Conservation (phyloP, 2,888 invertebrate species). For the Eupithecia tripunctaria region DNA sequence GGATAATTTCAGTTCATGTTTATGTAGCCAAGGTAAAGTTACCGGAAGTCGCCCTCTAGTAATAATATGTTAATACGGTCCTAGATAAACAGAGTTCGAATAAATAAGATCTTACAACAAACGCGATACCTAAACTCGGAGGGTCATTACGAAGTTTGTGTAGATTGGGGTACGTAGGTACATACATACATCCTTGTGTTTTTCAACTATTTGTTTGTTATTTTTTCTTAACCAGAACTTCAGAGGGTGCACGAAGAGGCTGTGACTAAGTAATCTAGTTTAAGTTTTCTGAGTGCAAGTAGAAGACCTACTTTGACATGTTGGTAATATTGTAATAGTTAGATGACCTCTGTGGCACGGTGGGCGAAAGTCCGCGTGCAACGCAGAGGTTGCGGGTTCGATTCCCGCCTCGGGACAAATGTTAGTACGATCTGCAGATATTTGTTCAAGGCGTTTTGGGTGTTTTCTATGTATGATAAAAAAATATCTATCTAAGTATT, state of each 20-base stretch:
- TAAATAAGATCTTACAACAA: conserved; percentile 35
- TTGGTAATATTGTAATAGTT: too few relatives aligned
- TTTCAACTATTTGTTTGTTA: conserved; percentile 1
- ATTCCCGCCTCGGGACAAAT: too few relatives aligned
- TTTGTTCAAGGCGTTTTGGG: too few relatives aligned
- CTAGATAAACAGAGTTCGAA: conserved; percentile 36
- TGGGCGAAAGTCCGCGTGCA: too few relatives aligned
- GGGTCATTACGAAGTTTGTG: conserved; percentile 12
- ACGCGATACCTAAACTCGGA: conserved; percentile 18
- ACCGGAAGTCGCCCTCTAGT: conserved; percentile 18
- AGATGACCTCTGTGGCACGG: too few relatives aligned
- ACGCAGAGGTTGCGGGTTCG: too few relatives aligned
- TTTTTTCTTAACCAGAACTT: background rate
- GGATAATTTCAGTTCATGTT: background rate
- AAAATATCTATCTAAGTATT: too few relatives aligned
- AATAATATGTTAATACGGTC: conserved; percentile 23
- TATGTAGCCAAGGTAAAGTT: conserved; percentile 12
- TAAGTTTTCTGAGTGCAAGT: too few relatives aligned
- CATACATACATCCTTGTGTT: background rate
- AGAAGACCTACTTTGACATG: too few relatives aligned
- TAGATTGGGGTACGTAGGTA: conserved; percentile 4
- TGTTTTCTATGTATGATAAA: too few relatives aligned
- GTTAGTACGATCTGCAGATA: too few relatives aligned
- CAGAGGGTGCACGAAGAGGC: background rate
- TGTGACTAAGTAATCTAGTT: background rate